Evolutionary conservation across 2,113 vertebrate genomes (phyloP), one percentile per base, ranked within the genome.

Genomic region (Esox niger): DNA sequence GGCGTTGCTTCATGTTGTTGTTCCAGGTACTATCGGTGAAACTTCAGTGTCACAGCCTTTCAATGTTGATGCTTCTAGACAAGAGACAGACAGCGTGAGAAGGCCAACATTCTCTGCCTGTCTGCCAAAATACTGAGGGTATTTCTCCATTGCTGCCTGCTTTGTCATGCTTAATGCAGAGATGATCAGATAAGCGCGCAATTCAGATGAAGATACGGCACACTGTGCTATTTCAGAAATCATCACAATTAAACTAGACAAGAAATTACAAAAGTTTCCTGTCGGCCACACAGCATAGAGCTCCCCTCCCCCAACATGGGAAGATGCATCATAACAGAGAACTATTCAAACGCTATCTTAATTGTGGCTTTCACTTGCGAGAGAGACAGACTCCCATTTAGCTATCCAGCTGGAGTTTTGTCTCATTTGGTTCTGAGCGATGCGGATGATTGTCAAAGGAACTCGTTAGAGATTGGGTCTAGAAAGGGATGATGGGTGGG

Each of bases 101-200:
- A 79, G 65, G 67, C 13, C 38, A 21, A 25, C 15, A 23, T 5
- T 60, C 10, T 47, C 23, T 10, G 33, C 13, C 70, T 80, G 75
- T 77, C 62, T 43, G 67, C 25, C 77, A 72, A 62, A 62, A 62
- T 33, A 9, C 54, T 38, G 73, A 75, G 58, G 59, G 66, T 78
- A 79, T 82, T 59, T 79, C 72, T 79, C 52, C 0, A 15, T 63
- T 47, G 58, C 17, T 69, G 64, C 77, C 62, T 29, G 49, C 49
- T 30, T 83, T 78, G 75, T 81, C 77, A 79, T 73, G 80, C 74
- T 79, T 64, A 59, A 9, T 58, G 63, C 67, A 79, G 65, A 76
- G 79, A 86, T 88, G 82, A 88, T 85, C 31, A 26, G 85, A 87
- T 89, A 83, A 88, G 78, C 57, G 25, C 54, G 75, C 76, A 79